Percentiles rank a stretch among this genome's conserved stretches.
Evolutionary conservation across 2,797 vertebrate genomes (phyloP).

Genomic region (Pipistrellus pipistrellus): DNA sequence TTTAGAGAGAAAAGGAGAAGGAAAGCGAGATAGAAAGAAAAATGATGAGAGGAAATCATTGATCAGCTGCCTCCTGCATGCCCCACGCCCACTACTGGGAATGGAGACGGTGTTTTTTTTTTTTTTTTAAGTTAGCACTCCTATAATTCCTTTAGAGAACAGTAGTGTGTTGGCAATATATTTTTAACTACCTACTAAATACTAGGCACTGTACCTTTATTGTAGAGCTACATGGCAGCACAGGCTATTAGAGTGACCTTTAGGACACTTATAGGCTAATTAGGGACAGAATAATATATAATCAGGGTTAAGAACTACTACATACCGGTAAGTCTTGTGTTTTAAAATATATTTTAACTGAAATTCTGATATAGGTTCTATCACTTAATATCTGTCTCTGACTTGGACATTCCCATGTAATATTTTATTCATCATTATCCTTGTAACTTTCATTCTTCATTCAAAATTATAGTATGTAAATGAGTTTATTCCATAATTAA

Average conservation of each 20-base stretch:
- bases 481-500: conserved; percentile 10
- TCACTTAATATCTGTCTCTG: conserved; percentile 19
- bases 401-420: not conserved
- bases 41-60: not conserved
- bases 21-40: not conserved
- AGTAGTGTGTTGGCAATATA: not conserved
- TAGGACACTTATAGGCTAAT: conserved; percentile 6
- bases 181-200: not conserved
- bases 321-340: not conserved
- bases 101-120: no score
- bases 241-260: not conserved
- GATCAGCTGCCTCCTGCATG: no score
- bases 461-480: conserved; percentile 50
- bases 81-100: no score
- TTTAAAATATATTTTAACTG: conserved; percentile 23
- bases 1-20: not conserved
- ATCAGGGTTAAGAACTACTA: not conserved
- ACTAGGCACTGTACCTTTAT: not conserved
- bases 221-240: not conserved
- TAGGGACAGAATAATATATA: not conserved
- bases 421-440: conserved; percentile 36
- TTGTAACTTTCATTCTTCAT: conserved; percentile 13
- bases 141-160: conserved; percentile 29
- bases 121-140: conserved; percentile 10
- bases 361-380: not conserved